phyloP scores from a whole-genome alignment of 2,113 vertebrate genomes.

The Australoheros scitulus region DNA sequence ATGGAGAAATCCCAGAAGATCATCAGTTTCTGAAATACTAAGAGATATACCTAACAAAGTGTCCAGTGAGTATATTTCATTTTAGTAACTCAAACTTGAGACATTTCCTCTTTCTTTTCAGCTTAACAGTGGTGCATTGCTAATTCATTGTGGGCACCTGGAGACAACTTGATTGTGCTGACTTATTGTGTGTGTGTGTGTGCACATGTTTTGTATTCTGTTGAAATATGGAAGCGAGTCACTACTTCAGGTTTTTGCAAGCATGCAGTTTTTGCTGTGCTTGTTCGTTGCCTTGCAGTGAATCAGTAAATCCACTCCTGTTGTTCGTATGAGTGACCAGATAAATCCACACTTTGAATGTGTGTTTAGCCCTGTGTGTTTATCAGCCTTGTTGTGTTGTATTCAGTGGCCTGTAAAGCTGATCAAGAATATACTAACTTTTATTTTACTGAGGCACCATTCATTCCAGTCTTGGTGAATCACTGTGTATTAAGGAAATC shows the following conservation, averaged over 20 bases:
- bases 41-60: not conserved
- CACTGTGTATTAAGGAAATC: not conserved
- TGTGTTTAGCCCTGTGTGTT: slow-evolving; percentile 16
- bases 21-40: not conserved
- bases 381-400: not conserved
- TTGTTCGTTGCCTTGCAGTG: slow-evolving; percentile 18
- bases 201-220: slow-evolving; percentile 3
- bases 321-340: slow-evolving; percentile 30
- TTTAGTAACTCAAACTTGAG: not conserved
- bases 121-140: not conserved
- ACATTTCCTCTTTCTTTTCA: not conserved
- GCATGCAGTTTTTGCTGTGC: slow-evolving; percentile 21
- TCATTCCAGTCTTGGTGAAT: not conserved
- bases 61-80: not conserved
- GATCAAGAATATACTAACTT: not conserved
- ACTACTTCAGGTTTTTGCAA: slow-evolving; percentile 32
- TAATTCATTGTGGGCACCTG: not conserved
- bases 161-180: not conserved
- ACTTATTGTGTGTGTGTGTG: not conserved
- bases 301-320: slow-evolving; percentile 43
- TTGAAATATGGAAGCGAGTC: slow-evolving; percentile 19
- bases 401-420: not conserved
- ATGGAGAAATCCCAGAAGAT: not conserved
- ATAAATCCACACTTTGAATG: slow-evolving; percentile 38
- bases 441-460: not conserved